A percentile compares a stretch with the other conserved stretches of the same genome.
phyloP scores from a whole-genome alignment of 2,797 vertebrate species.

The Urosaurus nigricauda region DNA sequence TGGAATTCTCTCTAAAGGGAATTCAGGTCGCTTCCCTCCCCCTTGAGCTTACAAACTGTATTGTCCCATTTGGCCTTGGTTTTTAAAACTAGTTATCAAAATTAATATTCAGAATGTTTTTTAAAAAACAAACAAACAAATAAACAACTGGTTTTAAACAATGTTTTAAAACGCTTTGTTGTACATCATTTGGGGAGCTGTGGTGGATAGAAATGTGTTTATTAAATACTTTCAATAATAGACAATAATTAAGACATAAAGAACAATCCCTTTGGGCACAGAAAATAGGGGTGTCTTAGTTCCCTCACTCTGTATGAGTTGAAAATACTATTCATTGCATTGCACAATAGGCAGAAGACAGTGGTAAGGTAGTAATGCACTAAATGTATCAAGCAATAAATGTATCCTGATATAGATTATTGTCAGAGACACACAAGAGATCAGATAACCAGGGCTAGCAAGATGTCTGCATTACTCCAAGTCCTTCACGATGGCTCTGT shows the following conservation, averaged over 20 bases:
- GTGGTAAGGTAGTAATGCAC: neutral
- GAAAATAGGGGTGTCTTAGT: too few relatives aligned
- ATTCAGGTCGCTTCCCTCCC: too few relatives aligned
- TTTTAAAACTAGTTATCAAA: too few relatives aligned
- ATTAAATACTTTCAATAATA: neutral
- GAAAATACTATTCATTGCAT: neutral
- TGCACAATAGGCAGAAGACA: neutral
- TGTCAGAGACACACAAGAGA: neutral
- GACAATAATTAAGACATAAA: neutral
- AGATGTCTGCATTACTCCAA: constrained; percentile 34
- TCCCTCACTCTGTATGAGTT: too few relatives aligned
- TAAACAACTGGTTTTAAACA: too few relatives aligned
- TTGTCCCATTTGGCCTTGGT: too few relatives aligned
- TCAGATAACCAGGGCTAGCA: neutral
- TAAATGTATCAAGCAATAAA: neutral
- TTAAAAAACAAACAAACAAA: too few relatives aligned
- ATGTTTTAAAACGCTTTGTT: too few relatives aligned
- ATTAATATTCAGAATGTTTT: too few relatives aligned
- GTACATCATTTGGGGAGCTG: neutral
- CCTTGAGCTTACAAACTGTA: too few relatives aligned
- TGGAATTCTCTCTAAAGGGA: too few relatives aligned
- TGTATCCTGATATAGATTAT: neutral
- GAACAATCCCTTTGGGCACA: neutral
- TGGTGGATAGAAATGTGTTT: too few relatives aligned
- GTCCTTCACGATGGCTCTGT: constrained; percentile 28